phyloP scores from a whole-genome alignment of 2,113 vertebrate genomes.

The Dicrurus megarhynchus region DNA sequence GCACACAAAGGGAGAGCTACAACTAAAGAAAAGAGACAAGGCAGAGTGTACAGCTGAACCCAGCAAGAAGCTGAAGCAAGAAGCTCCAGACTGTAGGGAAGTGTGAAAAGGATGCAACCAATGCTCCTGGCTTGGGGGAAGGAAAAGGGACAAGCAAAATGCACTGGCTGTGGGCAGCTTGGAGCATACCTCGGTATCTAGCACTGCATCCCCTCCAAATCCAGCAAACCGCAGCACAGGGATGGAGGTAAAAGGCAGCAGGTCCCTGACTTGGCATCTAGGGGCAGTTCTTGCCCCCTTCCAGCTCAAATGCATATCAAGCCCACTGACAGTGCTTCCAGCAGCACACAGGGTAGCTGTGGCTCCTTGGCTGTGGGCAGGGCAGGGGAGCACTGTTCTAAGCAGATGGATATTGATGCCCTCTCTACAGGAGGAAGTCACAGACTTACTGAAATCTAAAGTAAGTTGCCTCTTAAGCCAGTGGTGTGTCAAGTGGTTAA shows the following conservation, averaged over 20 bases:
- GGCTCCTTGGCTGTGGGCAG: background rate
- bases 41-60: background rate
- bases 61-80: slow-evolving; percentile 5
- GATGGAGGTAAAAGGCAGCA: background rate
- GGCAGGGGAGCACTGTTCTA: background rate
- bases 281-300: background rate
- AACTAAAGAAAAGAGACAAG: background rate
- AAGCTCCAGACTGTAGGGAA: background rate
- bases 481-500: background rate
- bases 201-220: background rate
- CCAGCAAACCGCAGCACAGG: background rate
- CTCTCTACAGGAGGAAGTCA: background rate
- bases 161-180: background rate
- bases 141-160: background rate
- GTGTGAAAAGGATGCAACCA: background rate
- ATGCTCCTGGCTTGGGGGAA: background rate
- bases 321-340: background rate
- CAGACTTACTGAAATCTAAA: background rate
- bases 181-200: background rate
- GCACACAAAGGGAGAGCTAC: background rate
- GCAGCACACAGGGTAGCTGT: background rate
- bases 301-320: accelerated
- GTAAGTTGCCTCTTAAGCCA: background rate
- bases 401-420: background rate
- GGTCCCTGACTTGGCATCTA: background rate